A percentile compares a stretch with the other conserved stretches of the same genome.
These are phyloP conservation scores for Ceryle rudis DNA, from an alignment of 2,797 vertebrate species.

Conservation along the genomic window DNA sequence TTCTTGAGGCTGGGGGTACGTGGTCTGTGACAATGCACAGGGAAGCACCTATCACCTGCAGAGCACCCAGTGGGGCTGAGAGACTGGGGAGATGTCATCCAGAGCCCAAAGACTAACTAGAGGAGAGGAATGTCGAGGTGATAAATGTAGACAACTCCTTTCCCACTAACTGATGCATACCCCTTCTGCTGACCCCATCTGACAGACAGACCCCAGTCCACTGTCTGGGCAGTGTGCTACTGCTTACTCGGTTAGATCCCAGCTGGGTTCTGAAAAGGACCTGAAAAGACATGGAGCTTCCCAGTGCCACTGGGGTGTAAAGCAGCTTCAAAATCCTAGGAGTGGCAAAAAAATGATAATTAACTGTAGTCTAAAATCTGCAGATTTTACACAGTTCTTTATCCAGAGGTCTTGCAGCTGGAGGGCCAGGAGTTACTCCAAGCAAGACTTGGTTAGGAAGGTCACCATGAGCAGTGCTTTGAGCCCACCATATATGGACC, in stretches of 20 bases:
- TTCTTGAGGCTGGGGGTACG: neutral
- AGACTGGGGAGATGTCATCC: rapidly evolving
- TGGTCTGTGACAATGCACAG: rapidly evolving
- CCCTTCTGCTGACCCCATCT: rapidly evolving
- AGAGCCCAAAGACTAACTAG: neutral
- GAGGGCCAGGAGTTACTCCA: neutral
- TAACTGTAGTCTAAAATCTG: neutral
- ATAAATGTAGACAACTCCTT: neutral
- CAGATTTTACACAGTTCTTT: neutral
- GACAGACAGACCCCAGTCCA: neutral
- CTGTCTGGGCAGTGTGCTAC: rapidly evolving
- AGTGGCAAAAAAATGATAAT: neutral
- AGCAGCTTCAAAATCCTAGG: neutral
- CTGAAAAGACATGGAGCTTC: neutral
- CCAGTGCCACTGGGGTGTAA: neutral
- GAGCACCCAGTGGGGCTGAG: rapidly evolving
- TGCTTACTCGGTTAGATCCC: rapidly evolving
- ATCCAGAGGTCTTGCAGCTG: neutral
- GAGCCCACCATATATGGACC: neutral
- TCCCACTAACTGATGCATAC: rapidly evolving
- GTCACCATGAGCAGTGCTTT: neutral
- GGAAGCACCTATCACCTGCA: rapidly evolving
- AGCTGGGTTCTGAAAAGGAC: neutral
- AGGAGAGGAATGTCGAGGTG: neutral
- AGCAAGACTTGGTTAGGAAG: neutral